A percentile compares a stretch with the other conserved stretches of the same genome.
These are phyloP conservation scores for Plecotus auritus DNA, from an alignment of 2,113 vertebrate genomes.

Conservation along the genomic window DNA sequence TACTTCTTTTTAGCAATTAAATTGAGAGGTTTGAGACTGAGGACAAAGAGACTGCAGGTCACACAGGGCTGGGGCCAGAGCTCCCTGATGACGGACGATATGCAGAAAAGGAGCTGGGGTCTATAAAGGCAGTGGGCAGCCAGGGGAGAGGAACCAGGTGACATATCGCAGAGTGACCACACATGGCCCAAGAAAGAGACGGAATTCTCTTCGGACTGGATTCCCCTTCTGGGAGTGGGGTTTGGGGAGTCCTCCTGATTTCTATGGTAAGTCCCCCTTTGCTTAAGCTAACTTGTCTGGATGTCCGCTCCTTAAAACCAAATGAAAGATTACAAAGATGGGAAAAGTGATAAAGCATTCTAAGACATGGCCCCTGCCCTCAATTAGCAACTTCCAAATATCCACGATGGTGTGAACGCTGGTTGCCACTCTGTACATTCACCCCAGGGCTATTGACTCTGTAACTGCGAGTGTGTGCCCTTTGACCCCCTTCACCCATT, in stretches of 20 bases:
- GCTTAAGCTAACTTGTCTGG: not conserved
- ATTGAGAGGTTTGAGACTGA: not conserved
- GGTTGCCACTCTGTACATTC: not conserved
- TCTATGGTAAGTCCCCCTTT: not conserved
- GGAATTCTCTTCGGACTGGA: not conserved
- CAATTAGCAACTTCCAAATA: not conserved
- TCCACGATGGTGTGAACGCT: not conserved
- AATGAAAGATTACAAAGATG: not conserved
- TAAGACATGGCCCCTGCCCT: not conserved
- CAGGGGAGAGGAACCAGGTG: not conserved
- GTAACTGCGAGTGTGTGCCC: not conserved
- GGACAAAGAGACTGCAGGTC: not conserved
- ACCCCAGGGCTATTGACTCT: not conserved
- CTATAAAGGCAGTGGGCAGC: not conserved
- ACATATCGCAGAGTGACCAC: not conserved
- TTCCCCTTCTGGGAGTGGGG: not conserved
- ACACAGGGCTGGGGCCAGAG: not conserved
- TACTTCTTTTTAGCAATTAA: not conserved
- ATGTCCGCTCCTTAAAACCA: not conserved
- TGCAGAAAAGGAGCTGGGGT: not conserved
- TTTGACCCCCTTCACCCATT: not conserved
- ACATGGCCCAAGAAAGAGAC: not conserved
- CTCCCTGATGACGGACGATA: too few relatives aligned
- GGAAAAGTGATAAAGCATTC: not conserved
- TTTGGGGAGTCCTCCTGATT: not conserved